Percentiles rank a stretch among this genome's conserved stretches.
Evolutionary conservation across 2,888 invertebrate genomes (phyloP).

Genomic region (Macaria liturata): DNA sequence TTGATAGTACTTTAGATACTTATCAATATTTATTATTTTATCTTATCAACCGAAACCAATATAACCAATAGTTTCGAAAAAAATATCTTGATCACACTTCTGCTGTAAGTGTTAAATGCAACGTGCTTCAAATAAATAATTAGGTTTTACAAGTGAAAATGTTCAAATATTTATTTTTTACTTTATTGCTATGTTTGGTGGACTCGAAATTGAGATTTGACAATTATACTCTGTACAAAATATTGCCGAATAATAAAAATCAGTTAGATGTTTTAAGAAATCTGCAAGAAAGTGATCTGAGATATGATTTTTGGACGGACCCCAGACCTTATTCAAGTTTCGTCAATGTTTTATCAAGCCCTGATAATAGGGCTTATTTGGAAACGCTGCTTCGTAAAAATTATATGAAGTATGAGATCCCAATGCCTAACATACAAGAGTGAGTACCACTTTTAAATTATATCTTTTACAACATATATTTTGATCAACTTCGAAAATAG

Average conservation of each 20-base stretch:
- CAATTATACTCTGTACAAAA: constrained; percentile 72
- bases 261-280: constrained; percentile 72
- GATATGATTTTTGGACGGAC: constrained; percentile 64
- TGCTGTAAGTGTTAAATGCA: no score
- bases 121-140: no score
- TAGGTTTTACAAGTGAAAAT: not conserved
- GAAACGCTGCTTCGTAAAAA: constrained; percentile 49
- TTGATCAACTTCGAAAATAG: no score
- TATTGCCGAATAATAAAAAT: constrained; percentile 63
- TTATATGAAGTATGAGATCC: constrained; percentile 57
- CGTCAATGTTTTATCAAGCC: constrained; percentile 63
- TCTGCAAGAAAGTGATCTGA: constrained; percentile 61
- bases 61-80: not conserved
- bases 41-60: not conserved
- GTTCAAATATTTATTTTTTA: constrained; percentile 1
- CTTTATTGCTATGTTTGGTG: constrained; percentile 25
- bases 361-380: constrained; percentile 51
- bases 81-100: not conserved
- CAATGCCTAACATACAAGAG: constrained; percentile 73
- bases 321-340: constrained; percentile 47
- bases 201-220: constrained; percentile 51
- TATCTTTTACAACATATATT: no score
- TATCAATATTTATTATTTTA: not conserved
- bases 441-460: constrained; percentile 44
- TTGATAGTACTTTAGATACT: not conserved